Evolutionary conservation across 2,888 invertebrate genomes (phyloP).

Genomic region (Tiliacea citrago): DNA sequence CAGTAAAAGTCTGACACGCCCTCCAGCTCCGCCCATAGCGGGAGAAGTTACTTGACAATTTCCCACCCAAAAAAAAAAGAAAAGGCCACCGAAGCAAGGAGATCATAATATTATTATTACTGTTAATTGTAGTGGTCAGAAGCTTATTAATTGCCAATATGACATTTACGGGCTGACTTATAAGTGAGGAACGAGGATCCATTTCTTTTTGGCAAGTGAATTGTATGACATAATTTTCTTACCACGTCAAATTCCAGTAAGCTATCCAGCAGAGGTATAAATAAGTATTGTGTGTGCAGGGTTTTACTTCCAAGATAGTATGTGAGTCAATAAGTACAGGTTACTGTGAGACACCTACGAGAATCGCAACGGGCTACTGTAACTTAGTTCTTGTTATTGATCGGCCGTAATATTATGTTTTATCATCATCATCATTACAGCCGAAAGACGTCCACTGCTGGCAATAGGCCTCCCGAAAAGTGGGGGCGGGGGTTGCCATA

Average conservation of each 20-base stretch:
- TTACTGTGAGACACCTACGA: slow-evolving; percentile 1
- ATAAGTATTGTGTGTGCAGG: neutral
- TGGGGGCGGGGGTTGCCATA: too few species aligned
- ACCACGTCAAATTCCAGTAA: neutral
- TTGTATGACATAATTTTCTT: neutral
- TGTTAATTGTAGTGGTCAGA: neutral
- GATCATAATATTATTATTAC: neutral
- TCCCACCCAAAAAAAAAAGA: too few species aligned
- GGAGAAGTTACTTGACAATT: too few species aligned
- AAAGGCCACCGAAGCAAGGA: too few species aligned
- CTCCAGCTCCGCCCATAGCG: too few species aligned
- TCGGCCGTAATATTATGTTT: too few species aligned
- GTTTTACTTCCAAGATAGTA: slow-evolving; percentile 3
- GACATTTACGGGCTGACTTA: neutral
- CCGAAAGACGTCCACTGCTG: too few species aligned
- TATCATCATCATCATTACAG: too few species aligned
- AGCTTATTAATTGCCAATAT: neutral
- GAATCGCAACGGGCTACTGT: neutral
- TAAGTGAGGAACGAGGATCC: neutral
- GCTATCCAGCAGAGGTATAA: neutral
- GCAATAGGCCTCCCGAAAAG: too few species aligned
- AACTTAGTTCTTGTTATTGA: neutral
- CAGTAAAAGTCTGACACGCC: too few species aligned
- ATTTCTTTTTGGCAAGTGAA: neutral
- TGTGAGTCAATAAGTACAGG: slow-evolving; percentile 8